Evolutionary conservation across 1,140 invertebrate species (phyloP).

Genomic region (Diuraphis noxia): DNA sequence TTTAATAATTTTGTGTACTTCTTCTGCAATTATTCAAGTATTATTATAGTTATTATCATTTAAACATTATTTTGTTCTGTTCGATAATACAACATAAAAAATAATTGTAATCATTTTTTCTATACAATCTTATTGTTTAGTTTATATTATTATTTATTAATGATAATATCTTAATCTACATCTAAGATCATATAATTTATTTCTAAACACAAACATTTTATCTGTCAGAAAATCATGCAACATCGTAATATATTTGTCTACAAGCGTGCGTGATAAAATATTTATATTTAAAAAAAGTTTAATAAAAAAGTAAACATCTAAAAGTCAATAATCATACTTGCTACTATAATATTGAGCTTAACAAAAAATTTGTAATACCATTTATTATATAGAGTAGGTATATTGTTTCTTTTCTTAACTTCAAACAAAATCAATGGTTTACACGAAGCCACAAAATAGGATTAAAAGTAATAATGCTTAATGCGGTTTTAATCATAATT

Average conservation of each 20-base stretch:
- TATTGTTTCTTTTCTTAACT: background rate
- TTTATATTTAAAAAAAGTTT: background rate
- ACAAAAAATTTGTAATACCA: background rate
- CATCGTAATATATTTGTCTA: too few relatives aligned
- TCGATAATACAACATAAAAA: background rate
- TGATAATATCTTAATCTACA: background rate
- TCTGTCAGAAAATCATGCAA: background rate
- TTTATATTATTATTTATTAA: background rate
- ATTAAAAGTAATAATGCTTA: slow-evolving; percentile 3
- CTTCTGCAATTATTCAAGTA: background rate
- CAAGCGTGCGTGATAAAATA: background rate
- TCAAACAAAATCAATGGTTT: background rate
- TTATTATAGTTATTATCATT: background rate
- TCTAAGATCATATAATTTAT: background rate
- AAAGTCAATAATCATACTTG: background rate
- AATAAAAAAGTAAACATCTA: background rate
- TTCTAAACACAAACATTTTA: too few relatives aligned
- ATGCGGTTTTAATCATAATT: background rate
- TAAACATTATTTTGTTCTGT: background rate
- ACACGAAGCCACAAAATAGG: slow-evolving; percentile 3
- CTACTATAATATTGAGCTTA: too few relatives aligned
- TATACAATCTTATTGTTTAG: background rate
- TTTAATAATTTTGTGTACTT: background rate
- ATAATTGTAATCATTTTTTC: background rate
- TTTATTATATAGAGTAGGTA: background rate